These are phyloP conservation scores for Edolisoma coerulescens DNA, from an alignment of 2,113 vertebrate species.

Conservation along the genomic window DNA sequence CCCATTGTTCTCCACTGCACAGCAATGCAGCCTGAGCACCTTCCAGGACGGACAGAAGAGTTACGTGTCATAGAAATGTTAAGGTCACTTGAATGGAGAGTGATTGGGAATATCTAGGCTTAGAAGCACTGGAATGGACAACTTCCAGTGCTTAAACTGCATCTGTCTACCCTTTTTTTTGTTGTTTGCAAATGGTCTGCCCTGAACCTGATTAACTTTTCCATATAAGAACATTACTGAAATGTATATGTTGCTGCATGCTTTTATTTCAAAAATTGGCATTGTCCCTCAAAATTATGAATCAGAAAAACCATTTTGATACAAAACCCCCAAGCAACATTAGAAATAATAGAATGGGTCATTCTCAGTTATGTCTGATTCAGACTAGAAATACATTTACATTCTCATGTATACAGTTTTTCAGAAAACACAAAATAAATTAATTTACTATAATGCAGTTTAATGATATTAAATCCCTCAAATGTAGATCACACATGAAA, in stretches of 20 bases:
- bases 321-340: neutral
- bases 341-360: neutral
- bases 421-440: neutral
- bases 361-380: neutral
- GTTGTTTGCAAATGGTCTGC: neutral
- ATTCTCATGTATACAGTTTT: neutral
- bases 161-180: neutral
- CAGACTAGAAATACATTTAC: neutral
- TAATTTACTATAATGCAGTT: neutral
- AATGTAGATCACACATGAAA: neutral
- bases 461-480: neutral
- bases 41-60: neutral
- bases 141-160: neutral
- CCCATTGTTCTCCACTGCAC: neutral
- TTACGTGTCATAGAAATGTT: neutral
- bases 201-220: neutral
- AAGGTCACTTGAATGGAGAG: neutral
- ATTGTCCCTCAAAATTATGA: neutral
- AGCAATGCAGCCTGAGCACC: neutral
- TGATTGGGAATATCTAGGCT: neutral
- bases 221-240: neutral
- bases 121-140: neutral
- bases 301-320: neutral
- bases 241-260: neutral
- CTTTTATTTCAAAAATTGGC: neutral